Evolutionary conservation across 1,140 invertebrate genomes (phyloP), one percentile per base, ranked within the genome.

Genomic region (Stenopsyche tienmushanensis): DNA sequence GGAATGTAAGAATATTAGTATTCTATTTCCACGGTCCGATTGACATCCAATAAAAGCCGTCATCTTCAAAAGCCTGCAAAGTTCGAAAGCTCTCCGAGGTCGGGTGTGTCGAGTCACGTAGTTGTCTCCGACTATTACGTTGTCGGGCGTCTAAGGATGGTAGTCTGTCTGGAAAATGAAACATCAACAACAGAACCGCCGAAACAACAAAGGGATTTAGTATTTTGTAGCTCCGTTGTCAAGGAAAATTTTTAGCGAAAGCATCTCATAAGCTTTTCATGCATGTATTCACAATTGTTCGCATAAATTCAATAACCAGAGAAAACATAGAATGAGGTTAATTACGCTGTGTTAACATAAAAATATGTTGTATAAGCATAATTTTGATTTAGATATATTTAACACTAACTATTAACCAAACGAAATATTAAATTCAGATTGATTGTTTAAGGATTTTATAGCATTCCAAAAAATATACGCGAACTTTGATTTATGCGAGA

Each of bases 161-260:
- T 34, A 7, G 29, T 34, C 29, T 34, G 7, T 15, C 44, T 15
- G 10, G 10, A 18, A 20, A 47, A 20, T 20, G 44, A 47, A 47
- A 47, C 44, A 47, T 47, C 10, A 20, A 18, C 44, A 47, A 47
- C 10, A 13, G 17, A 15, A 47, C 10, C 18, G 7, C 18, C 17
- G 44, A 8, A 47, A 47, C 44, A 47, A 47, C 44, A 7, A 47
- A 47, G 7, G 44, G 44, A 47, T 47, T 47, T 47, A 47, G 5
- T 47, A 15, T 13, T 34, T 5, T 13, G 13, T 13, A 34, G 13
- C 8, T 8, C 44, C 5, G 17, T 47, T 18, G 44, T 15, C 3
- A 18, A 20, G 44, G 17, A 47, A 47, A 47, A 47, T 20, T 47
- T 9, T 18, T 7, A 47, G 44, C 3, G 17, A 13, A 5, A 5